These are phyloP conservation scores for Drosophila lutescens DNA, from an alignment of 2,888 invertebrate genomes.

Conservation along the genomic window DNA sequence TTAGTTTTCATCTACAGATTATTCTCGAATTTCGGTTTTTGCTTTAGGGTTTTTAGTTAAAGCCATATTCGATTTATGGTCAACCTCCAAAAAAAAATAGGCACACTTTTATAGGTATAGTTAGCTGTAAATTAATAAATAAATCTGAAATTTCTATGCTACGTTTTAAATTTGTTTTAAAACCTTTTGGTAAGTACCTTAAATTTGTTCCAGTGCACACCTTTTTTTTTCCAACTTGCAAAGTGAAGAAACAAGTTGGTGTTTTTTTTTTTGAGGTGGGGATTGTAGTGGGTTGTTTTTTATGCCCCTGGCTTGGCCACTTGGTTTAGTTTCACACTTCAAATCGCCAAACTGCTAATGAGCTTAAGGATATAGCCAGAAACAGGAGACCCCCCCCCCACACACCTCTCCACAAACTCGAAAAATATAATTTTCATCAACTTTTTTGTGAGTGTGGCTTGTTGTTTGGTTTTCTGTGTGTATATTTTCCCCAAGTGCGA, in stretches of 20 bases:
- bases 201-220: slow-evolving; percentile 1
- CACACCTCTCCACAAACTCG: not conserved
- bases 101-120: no score
- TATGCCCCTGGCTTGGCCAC: slow-evolving; percentile 69
- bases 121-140: no score
- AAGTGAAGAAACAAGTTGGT: not conserved
- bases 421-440: slow-evolving; percentile 34
- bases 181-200: no score
- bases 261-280: slow-evolving; percentile 22
- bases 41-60: no score
- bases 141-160: no score
- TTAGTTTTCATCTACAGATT: no score
- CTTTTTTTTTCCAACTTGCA: not conserved
- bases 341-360: slow-evolving; percentile 68
- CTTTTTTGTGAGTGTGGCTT: slow-evolving; percentile 14
- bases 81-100: no score
- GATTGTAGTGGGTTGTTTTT: slow-evolving; percentile 33
- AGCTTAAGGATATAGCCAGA: slow-evolving; percentile 68
- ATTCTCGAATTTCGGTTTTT: no score
- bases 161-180: no score
- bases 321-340: slow-evolving; percentile 75
- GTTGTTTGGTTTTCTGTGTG: slow-evolving; percentile 3
- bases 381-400: not conserved
- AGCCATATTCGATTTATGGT: no score
- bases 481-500: slow-evolving; percentile 38